Evolutionary conservation across 2,888 invertebrate genomes (phyloP), one percentile per base, ranked within the genome.

Genomic region (Drosophila prolongata): DNA sequence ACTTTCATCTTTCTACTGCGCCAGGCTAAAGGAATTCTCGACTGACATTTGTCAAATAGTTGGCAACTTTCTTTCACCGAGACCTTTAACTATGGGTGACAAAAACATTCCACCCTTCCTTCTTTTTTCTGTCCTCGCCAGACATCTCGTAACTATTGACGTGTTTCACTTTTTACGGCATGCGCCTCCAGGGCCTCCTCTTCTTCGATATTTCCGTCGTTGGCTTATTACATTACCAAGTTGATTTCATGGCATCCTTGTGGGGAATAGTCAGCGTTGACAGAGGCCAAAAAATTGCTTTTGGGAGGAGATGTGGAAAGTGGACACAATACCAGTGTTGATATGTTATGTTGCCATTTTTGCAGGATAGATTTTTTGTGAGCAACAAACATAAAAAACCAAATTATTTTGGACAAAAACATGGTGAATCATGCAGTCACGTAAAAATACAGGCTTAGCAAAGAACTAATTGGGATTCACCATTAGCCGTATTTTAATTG

Each of bases 41-140:
- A 35, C 60, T 42, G 62, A 52, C 77, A 77, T 84, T 84, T 70
- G 56, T 79, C 65, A 75, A 77, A 81, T 64, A 72, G 79, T 72
- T 84, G 56, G 43, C 37, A 67, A 69, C 65, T 50, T 74, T 54
- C 34, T 47, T 16, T 50, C 42, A 35, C 27, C 40, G 34, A 24
- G 16, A 13, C 34, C 53, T 16, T 34, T 34, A 16, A 49, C 34
- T 16, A 30, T 30, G 6, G 8, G 8, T 34, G 47, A 11, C 34
- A 49, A 11, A 34, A 34, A 34, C 30, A 10, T 10, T n/a, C n/a
- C 46, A 24, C 44, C 40, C 35, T 24, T 50, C 10, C 46, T 13
- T 13, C 38, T 6, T 27, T 5, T 14, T 47, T 14, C 35, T 40
- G 24, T 3, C 47, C 6, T n/a, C 24, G 40, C 35, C 50, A 52